These are phyloP conservation scores for Rhodophaea formosa DNA, from an alignment of 2,888 invertebrate species.

Conservation along the genomic window DNA sequence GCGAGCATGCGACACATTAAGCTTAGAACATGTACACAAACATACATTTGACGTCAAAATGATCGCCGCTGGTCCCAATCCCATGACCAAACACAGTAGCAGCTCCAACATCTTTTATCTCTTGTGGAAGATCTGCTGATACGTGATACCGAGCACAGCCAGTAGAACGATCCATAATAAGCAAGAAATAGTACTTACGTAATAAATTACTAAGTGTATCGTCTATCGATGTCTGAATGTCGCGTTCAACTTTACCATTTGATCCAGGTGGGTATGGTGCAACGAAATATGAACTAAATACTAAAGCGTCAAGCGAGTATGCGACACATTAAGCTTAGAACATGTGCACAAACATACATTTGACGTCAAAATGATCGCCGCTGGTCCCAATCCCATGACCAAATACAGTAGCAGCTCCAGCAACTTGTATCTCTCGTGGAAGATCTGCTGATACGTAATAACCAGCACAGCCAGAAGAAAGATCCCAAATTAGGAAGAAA, in stretches of 20 bases:
- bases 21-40: slow-evolving; percentile 33
- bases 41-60: slow-evolving; percentile 87
- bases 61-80: slow-evolving; percentile 90
- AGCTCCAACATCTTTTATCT: slow-evolving; percentile 96
- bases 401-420: slow-evolving; percentile 95
- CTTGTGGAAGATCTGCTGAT: slow-evolving; percentile 98
- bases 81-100: slow-evolving; percentile 93
- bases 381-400: slow-evolving; percentile 93
- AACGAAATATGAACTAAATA: no score
- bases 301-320: not conserved
- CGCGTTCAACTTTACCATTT: no score
- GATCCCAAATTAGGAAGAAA: no score
- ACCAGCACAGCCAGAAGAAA: slow-evolving; percentile 95
- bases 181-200: slow-evolving; percentile 93
- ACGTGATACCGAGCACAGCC: slow-evolving; percentile 94
- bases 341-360: slow-evolving; percentile 78
- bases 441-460: slow-evolving; percentile 97
- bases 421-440: slow-evolving; percentile 96
- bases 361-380: slow-evolving; percentile 86
- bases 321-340: slow-evolving; percentile 18
- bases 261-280: no score
- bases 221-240: no score
- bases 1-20: slow-evolving; percentile 2
- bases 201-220: no score
- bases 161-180: slow-evolving; percentile 90